Percentiles rank a stretch among this genome's conserved stretches.
These are phyloP conservation scores for Platichthys flesus DNA, from an alignment of 2,113 vertebrate genomes.

Conservation along the genomic window DNA sequence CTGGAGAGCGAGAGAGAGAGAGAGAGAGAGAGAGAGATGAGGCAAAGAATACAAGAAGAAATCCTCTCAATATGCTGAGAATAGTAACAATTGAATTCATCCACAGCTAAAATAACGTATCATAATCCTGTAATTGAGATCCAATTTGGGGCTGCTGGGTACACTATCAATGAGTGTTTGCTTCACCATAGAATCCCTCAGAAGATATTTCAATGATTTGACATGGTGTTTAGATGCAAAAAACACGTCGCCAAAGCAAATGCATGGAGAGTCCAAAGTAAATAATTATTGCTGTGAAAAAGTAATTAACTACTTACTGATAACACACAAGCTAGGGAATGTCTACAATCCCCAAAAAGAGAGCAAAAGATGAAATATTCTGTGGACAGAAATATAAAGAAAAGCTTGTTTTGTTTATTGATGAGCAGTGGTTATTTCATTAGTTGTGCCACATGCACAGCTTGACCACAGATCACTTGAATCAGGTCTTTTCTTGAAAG, in stretches of 20 bases:
- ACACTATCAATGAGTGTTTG: constrained; percentile 14
- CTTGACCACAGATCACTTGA: neutral
- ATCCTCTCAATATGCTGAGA: constrained; percentile 48
- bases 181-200: constrained; percentile 4
- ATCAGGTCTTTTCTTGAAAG: neutral
- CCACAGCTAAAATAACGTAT: constrained; percentile 30
- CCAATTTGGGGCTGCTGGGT: constrained; percentile 27
- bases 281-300: constrained; percentile 6
- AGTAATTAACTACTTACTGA: neutral
- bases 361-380: neutral
- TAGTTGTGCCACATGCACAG: neutral
- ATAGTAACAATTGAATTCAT: constrained; percentile 40
- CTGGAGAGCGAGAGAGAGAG: constrained; percentile 2
- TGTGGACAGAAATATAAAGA: neutral
- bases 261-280: neutral
- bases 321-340: neutral
- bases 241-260: neutral
- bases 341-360: neutral
- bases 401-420: constrained; percentile 1
- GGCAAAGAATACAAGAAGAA: neutral
- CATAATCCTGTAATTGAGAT: constrained; percentile 46
- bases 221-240: neutral
- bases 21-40: constrained; percentile 16
- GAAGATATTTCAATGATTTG: neutral
- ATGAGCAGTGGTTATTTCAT: neutral